phyloP scores from a whole-genome alignment of 2,888 invertebrate genomes.

The Schrankia costaestrigalis region DNA sequence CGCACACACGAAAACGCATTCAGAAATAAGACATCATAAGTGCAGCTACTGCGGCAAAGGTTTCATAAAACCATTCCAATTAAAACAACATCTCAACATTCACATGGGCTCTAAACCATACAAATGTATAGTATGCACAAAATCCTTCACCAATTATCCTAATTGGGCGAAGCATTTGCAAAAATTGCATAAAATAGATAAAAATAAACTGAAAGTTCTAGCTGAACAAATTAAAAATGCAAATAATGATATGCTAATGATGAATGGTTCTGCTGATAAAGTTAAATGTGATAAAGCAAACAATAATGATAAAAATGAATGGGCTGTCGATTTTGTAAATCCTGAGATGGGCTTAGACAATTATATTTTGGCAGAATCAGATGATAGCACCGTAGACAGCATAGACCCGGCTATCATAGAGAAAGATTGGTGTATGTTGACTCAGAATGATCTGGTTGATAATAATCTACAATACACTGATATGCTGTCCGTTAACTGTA shows the following conservation, averaged over 20 bases:
- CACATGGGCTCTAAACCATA: conserved; percentile 80
- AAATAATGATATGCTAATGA: background rate
- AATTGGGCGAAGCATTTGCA: conserved; percentile 81
- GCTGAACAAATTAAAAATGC: conserved; percentile 7
- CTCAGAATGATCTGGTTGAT: conserved; percentile 19
- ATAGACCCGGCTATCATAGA: conserved; percentile 42
- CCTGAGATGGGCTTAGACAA: conserved; percentile 34
- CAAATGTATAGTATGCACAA: conserved; percentile 78
- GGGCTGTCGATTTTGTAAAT: conserved; percentile 33
- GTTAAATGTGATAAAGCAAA: conserved; percentile 13
- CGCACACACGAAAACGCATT: conserved; percentile 56
- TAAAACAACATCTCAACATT: conserved; percentile 78
- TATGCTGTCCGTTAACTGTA: conserved; percentile 35
- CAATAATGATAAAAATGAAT: conserved; percentile 24
- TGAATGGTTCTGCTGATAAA: conserved; percentile 6
- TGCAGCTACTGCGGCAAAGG: conserved; percentile 79
- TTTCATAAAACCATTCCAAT: conserved; percentile 43
- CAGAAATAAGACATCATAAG: conserved; percentile 64
- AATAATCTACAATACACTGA: conserved; percentile 32
- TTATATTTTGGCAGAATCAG: conserved; percentile 28
- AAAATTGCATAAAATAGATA: conserved; percentile 51
- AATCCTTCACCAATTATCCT: conserved; percentile 77
- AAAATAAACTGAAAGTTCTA: conserved; percentile 17
- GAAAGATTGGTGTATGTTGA: conserved; percentile 40
- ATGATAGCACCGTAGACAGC: conserved; percentile 46